A percentile compares a stretch with the other conserved stretches of the same genome.
Evolutionary conservation across 2,888 invertebrate species (phyloP).

Genomic region (Megaustenia siamemsis): DNA sequence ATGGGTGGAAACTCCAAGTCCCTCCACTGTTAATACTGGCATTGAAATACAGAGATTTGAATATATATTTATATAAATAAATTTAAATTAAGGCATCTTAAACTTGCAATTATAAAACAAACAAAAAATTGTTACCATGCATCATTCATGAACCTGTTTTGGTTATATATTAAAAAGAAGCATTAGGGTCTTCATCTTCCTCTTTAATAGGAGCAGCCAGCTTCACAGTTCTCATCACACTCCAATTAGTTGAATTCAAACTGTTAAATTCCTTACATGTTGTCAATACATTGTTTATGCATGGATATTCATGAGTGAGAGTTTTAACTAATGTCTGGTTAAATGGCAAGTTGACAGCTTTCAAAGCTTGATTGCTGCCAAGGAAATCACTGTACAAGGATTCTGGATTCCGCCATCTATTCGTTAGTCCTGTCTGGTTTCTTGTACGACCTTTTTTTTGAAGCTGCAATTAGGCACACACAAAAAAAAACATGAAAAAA

Average conservation of each 20-base stretch:
- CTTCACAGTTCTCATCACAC: constrained; percentile 29
- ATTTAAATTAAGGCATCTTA: too few species aligned
- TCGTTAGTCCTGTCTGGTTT: constrained; percentile 75
- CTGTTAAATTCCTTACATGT: constrained; percentile 27
- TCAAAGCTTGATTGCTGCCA: constrained; percentile 76
- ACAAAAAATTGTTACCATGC: not conserved
- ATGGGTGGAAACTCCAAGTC: too few species aligned
- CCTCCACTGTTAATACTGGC: too few species aligned
- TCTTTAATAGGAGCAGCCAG: not conserved
- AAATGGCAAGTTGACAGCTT: constrained; percentile 70
- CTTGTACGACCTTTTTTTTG: constrained; percentile 81
- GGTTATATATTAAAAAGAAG: not conserved
- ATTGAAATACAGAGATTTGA: too few species aligned
- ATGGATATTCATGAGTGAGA: constrained; percentile 67
- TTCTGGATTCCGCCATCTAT: constrained; percentile 78
- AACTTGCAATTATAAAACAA: not conserved
- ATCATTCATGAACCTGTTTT: too few species aligned
- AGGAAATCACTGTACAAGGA: constrained; percentile 77
- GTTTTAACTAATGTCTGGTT: constrained; percentile 70
- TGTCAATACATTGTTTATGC: not conserved
- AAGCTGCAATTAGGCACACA: constrained; percentile 82
- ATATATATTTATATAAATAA: too few species aligned
- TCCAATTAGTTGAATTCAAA: constrained; percentile 36
- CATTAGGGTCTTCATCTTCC: constrained; percentile 1
- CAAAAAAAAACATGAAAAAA: too few species aligned